Base-by-base conservation (phyloP, 2,113 vertebrate species). In the Zapornia atra region DNA sequence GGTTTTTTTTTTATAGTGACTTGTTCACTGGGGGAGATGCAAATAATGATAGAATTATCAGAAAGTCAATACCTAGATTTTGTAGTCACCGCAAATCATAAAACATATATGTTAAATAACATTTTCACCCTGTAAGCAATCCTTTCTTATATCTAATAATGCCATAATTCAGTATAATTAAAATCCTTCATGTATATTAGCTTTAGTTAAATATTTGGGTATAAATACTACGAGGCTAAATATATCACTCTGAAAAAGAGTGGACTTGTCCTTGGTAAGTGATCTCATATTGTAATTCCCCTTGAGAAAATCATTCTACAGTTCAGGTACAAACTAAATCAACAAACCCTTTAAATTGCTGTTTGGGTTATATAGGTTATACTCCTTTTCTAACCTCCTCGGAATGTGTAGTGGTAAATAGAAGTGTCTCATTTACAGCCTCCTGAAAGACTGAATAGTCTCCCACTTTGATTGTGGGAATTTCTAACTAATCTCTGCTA, bases 321-420 rank as follows among this genome's bases (percentile, higher is more conserved):
- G 36, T 75, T 94, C 82, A 94, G 36, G 40, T 75, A 66, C 54
- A 69, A 81, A 50, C 50, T 84, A 90, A 96, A 98, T 97, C 86
- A 95, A 95, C 96, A 94, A 94, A 72, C 5, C 7, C 33, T 84
- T 91, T 90, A 92, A 93, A 95, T 63, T 90, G 11, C 26, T 50
- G 44, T 84, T 46, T 92, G 80, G 70, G n/a, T 95, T 94, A 46
- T 94, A 22, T 59, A 80, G 94, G 70, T 76, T 85, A 34, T 83
- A 51, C 71, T 95, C 16, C 18, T 93, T 98, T 89, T 89, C 86
- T 94, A 69, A 72, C 14, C 40, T 40, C 36, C 56, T 86, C 66
- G 36, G 73, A 79, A 82, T 12, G 48, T 12, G 31, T 63, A 33
- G 48, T 72, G 64, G 82, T 90, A 93, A 97, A 94, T 46, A 88